phyloP scores from a whole-genome alignment of 2,888 invertebrate genomes.

The Spatulosminthurus flaviceps region DNA sequence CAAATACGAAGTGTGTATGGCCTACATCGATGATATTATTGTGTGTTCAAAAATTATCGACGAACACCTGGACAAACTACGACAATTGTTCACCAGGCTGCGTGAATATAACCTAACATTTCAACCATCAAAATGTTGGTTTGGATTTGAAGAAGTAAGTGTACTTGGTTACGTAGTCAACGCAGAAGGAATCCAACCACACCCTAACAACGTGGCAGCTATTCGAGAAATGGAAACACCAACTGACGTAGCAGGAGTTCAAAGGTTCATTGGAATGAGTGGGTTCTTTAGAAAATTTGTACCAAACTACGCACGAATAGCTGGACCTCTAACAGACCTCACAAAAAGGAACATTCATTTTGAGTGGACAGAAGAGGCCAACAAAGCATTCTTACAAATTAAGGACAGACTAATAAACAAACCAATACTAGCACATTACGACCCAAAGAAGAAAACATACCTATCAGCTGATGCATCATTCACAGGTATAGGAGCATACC shows the following conservation, averaged over 20 bases:
- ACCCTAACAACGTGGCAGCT: not conserved
- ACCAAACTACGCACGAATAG: not conserved
- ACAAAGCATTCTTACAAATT: not conserved
- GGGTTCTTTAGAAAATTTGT: not conserved
- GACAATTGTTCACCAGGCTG: not conserved
- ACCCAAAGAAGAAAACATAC: not conserved
- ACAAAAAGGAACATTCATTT: not conserved
- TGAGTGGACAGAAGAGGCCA: not conserved
- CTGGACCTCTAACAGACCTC: not conserved
- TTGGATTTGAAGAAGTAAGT: not conserved
- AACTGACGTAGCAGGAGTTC: not conserved
- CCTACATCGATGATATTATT: not conserved
- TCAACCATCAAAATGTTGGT: not conserved
- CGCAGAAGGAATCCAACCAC: not conserved
- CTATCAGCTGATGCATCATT: not conserved
- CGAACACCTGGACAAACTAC: not conserved
- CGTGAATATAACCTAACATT: not conserved
- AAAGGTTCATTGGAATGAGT: not conserved
- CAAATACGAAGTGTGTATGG: not conserved
- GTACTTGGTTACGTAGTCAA: not conserved
- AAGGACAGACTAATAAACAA: not conserved
- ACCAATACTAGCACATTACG: not conserved
- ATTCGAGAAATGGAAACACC: not conserved
- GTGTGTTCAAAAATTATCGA: not conserved
- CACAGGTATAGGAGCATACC: not conserved